phyloP scores from a whole-genome alignment of 2,797 vertebrate species.

The Hylomyscus alleni region DNA sequence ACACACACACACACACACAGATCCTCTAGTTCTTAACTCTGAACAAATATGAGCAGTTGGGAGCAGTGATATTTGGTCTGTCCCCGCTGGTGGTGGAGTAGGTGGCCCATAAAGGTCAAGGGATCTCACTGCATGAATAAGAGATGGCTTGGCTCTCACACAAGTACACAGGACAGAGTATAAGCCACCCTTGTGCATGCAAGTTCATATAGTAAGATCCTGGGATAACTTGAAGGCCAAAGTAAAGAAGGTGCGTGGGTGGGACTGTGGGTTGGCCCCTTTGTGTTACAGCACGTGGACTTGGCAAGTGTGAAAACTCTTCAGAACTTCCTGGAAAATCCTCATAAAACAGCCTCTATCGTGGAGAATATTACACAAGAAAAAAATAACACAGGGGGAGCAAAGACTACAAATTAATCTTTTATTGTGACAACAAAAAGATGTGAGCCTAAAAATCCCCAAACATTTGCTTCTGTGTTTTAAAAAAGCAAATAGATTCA shows the following conservation, averaged over 20 bases:
- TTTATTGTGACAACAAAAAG: conserved; percentile 90
- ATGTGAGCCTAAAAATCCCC: conserved; percentile 87
- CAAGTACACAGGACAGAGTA: not conserved
- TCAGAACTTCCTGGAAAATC: conserved; percentile 83
- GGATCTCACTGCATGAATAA: not conserved
- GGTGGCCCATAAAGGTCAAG: not conserved
- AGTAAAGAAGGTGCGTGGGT: not conserved
- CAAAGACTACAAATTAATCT: conserved; percentile 89
- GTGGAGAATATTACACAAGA: conserved; percentile 63
- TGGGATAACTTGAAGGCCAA: not conserved
- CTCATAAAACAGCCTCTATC: conserved; percentile 78
- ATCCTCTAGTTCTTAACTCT: not conserved
- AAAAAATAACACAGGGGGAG: conserved; percentile 80
- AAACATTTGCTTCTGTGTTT: conserved; percentile 90
- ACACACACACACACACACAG: not conserved
- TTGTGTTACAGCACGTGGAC: conserved; percentile 5
- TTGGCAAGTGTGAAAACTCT: conserved; percentile 15
- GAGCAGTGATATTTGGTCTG: not conserved
- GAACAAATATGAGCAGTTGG: not conserved
- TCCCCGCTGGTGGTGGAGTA: not conserved
- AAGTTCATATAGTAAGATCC: not conserved
- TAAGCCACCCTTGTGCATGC: not conserved
- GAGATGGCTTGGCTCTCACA: not conserved
- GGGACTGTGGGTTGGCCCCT: not conserved
- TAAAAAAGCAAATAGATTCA: conserved; percentile 81